Evolutionary conservation across 2,888 invertebrate genomes (phyloP), one percentile per base, ranked within the genome.

Genomic region (Drosophila macrospina): DNA sequence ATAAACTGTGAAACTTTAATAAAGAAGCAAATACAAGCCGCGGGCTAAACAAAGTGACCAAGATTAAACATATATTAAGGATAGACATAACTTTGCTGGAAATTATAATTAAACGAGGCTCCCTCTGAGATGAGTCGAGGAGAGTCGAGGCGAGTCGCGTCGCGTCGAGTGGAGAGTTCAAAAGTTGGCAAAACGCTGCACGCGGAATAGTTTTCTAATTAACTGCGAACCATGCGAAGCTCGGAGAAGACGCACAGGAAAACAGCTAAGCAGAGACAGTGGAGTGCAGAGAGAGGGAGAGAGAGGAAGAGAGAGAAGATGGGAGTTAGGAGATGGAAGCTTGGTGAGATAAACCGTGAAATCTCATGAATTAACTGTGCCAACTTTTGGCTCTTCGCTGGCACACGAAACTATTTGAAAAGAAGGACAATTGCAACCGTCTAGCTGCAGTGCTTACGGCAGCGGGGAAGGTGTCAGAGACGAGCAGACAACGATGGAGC

Each of bases 171-270:
- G 68, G 52, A 66, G 62, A 81, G 80, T 76, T 86, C 81, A 81
- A 81, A 84, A 82, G 87, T 82, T 82, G 64, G 57, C 56, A 64
- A 69, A 78, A 66, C 59, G 74, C 66, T 59, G 80, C 69, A 62
- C 83, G 54, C 65, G 68, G 72, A 83, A 83, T 87, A 81, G 86
- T 85, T 83, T 83, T 83, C 88, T 87, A 83, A 83, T 83, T 85
- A 85, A 83, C 88, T 87, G 76, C 79, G 66, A 51, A 45, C 69
- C 72, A 32, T 83, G 76, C 79, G 69, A 54, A 42, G 72, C 72
- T 30, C 52, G 39, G 83, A 63, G 63, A 60, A 68, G 68, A 41
- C 66, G 69, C 47, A 55, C 61, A 44, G 54, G 52, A 11, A 16
- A 28, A 41, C 8, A 11, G 28, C 36, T n/a, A 47, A 34, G 26